Evolutionary conservation across 2,113 vertebrate species (phyloP).

Genomic region (Macquaria australasica): DNA sequence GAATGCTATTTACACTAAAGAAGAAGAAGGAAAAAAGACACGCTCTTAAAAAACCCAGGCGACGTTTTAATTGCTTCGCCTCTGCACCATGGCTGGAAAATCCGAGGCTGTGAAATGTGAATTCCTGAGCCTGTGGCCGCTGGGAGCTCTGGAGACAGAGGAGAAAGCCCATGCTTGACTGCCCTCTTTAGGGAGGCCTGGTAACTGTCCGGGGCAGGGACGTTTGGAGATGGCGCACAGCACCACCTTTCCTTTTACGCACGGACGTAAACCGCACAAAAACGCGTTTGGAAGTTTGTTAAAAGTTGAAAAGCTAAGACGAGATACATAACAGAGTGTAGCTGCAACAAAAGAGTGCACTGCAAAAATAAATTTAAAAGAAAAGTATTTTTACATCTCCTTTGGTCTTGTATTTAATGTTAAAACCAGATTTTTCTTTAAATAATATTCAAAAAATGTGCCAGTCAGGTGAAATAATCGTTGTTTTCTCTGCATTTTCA

Average conservation of each 20-base stretch:
- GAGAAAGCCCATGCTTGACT: conserved; percentile 90
- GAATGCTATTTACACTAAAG: conserved; percentile 79
- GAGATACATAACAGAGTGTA: background rate
- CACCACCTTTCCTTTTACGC: conserved; percentile 59
- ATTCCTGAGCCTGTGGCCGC: conserved; percentile 81
- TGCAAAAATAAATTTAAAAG: background rate
- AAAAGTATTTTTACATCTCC: background rate
- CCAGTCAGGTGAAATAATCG: background rate
- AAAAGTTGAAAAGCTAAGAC: background rate
- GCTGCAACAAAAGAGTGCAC: background rate
- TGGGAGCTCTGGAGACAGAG: conserved; percentile 80
- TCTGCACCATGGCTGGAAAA: conserved; percentile 75
- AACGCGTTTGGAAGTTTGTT: conserved; percentile 15
- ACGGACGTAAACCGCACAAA: conserved; percentile 30
- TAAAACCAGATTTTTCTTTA: background rate
- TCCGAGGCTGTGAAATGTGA: conserved; percentile 79
- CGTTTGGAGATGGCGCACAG: conserved; percentile 60
- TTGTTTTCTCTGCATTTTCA: background rate
- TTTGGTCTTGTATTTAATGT: background rate
- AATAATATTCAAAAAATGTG: background rate
- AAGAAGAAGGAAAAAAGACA: conserved; percentile 45
- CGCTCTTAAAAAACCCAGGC: conserved; percentile 75
- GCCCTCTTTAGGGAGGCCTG: conserved; percentile 95
- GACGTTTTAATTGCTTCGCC: conserved; percentile 84
- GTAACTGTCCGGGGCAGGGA: conserved; percentile 83